phyloP scores from a whole-genome alignment of 2,797 vertebrate genomes.

The Taeniopygia guttata region DNA sequence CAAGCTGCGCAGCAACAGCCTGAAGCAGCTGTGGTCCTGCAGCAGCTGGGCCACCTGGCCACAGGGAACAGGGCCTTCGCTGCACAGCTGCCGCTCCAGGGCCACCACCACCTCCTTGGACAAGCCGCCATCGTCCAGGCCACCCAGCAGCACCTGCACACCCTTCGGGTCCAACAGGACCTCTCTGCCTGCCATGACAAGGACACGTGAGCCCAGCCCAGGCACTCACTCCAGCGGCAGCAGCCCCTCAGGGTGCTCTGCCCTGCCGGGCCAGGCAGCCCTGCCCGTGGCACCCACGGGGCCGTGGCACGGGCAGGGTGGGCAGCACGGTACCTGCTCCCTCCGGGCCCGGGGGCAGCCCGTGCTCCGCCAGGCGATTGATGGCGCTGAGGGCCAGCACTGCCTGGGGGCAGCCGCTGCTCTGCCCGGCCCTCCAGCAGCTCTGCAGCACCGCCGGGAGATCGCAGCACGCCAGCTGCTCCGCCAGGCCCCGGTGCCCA shows the following conservation, averaged over 20 bases:
- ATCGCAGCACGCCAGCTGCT: constrained; percentile 82
- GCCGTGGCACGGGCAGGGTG: rapidly evolving
- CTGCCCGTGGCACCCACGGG: rapidly evolving
- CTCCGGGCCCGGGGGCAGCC: neutral
- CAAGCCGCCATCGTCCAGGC: constrained; percentile 75
- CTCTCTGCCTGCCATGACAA: neutral
- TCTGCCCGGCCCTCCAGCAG: constrained; percentile 68
- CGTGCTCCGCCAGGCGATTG: constrained; percentile 83
- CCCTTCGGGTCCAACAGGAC: neutral
- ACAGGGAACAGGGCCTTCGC: constrained; percentile 59
- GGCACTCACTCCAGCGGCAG: rapidly evolving
- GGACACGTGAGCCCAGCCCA: neutral
- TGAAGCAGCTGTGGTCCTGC: constrained; percentile 80
- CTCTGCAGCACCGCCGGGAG: constrained; percentile 77
- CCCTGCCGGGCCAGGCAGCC: neutral
- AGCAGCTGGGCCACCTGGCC: constrained; percentile 76
- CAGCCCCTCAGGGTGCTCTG: neutral
- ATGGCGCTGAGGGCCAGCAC: constrained; percentile 82
- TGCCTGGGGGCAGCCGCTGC: constrained; percentile 60
- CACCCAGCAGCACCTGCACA: constrained; percentile 73
- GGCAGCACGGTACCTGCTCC: neutral
- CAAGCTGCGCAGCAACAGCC: constrained; percentile 83
- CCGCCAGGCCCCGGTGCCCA: constrained; percentile 84
- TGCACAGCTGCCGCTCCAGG: constrained; percentile 85
- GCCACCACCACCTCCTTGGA: constrained; percentile 87